Evolutionary conservation across 2,888 invertebrate species (phyloP).

Genomic region (Leptinotarsa haldemani): DNA sequence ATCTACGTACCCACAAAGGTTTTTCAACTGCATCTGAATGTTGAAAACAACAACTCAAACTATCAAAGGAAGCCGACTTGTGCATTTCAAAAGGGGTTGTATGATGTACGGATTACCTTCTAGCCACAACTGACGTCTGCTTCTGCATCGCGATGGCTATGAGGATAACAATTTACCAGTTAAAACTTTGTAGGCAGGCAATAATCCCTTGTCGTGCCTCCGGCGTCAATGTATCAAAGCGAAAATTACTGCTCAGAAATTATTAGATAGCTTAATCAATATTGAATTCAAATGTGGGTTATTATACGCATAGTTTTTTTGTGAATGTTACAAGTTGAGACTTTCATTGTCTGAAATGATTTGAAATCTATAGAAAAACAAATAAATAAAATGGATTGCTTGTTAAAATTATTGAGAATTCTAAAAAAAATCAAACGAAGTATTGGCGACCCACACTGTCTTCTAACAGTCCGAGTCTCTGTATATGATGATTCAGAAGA

Average conservation of each 20-base stretch:
- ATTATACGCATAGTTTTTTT: too few species aligned
- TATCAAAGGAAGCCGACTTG: neutral
- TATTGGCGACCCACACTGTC: too few species aligned
- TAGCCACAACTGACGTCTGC: neutral
- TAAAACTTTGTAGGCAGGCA: neutral
- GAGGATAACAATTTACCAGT: neutral
- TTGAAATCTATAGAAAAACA: too few species aligned
- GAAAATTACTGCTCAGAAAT: constrained; percentile 11
- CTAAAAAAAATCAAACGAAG: too few species aligned
- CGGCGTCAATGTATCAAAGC: constrained; percentile 4
- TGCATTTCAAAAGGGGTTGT: neutral
- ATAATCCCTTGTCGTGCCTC: neutral
- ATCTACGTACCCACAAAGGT: neutral
- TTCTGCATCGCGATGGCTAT: neutral
- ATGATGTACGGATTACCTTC: neutral
- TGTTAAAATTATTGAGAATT: too few species aligned
- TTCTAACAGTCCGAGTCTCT: too few species aligned
- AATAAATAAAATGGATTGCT: too few species aligned
- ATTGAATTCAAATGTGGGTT: too few species aligned
- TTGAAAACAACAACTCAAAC: neutral
- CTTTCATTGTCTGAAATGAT: too few species aligned
- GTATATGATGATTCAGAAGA: too few species aligned
- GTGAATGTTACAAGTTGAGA: too few species aligned
- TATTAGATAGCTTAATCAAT: neutral
- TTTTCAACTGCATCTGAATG: neutral